Evolutionary conservation across 2,113 vertebrate genomes (phyloP).

Genomic region (Alosa alosa): DNA sequence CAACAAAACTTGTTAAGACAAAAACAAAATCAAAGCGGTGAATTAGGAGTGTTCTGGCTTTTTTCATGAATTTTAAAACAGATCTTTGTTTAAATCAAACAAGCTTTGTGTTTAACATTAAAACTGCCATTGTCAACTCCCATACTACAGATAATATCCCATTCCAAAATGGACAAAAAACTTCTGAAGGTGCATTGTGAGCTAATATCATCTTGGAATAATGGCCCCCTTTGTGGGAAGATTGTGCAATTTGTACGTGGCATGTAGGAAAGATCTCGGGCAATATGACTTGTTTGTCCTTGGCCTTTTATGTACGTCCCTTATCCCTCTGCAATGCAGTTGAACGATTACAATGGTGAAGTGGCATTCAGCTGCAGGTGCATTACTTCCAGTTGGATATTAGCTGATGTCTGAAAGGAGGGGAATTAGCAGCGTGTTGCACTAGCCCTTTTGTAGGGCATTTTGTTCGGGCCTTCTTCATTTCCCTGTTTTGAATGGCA

Average conservation of each 20-base stretch:
- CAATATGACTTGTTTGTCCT: constrained; percentile 89
- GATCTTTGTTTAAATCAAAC: constrained; percentile 44
- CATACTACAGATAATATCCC: constrained; percentile 67
- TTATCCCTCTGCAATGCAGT: constrained; percentile 84
- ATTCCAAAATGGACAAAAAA: constrained; percentile 50
- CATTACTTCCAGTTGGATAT: constrained; percentile 95
- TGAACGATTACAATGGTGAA: constrained; percentile 85
- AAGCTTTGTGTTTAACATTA: constrained; percentile 34
- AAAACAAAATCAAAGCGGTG: not conserved
- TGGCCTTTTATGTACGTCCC: constrained; percentile 76
- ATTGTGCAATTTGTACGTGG: constrained; percentile 83
- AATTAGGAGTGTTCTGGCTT: not conserved
- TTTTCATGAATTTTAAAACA: not conserved
- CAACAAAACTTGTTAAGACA: not conserved
- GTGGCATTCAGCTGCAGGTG: constrained; percentile 99
- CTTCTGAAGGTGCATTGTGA: constrained; percentile 64
- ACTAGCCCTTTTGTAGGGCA: constrained; percentile 99
- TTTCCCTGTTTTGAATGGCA: constrained; percentile 99
- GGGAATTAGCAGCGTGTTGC: constrained; percentile 97
- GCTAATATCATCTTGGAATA: constrained; percentile 74
- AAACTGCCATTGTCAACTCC: constrained; percentile 55
- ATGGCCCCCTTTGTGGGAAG: constrained; percentile 69
- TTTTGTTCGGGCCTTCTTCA: constrained; percentile 99
- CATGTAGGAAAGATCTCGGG: constrained; percentile 76
- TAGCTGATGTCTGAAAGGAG: constrained; percentile 91